A percentile compares a stretch with the other conserved stretches of the same genome.
Evolutionary conservation across 2,888 invertebrate genomes (phyloP).

Genomic region (Phaedon cochleariae): DNA sequence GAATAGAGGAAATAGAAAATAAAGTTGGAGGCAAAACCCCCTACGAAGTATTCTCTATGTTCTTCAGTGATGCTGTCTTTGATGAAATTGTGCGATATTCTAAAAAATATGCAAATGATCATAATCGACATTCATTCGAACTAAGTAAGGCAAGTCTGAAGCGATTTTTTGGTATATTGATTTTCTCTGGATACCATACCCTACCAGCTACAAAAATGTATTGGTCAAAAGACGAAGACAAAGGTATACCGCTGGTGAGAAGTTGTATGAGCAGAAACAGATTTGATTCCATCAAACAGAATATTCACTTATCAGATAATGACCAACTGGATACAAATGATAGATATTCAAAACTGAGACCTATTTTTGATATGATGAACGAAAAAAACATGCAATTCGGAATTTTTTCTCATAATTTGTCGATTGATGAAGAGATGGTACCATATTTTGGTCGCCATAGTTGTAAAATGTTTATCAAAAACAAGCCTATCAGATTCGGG

Average conservation of each 20-base stretch:
- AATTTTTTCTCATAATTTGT: conserved; percentile 15
- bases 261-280: conserved; percentile 13
- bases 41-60: conserved; percentile 16
- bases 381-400: too few species aligned
- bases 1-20: conserved; percentile 12
- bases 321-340: conserved; percentile 10
- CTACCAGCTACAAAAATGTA: conserved; percentile 20
- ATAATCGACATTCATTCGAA: conserved; percentile 16
- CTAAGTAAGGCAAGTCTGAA: conserved; percentile 7
- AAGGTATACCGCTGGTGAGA: conserved; percentile 16
- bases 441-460: neutral
- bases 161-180: too few species aligned
- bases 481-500: neutral
- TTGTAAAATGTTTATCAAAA: neutral
- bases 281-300: neutral
- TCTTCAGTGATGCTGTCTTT: conserved; percentile 18
- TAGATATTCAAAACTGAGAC: too few species aligned
- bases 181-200: too few species aligned
- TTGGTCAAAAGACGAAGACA: conserved; percentile 16
- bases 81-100: conserved; percentile 10
- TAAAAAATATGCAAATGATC: conserved; percentile 17
- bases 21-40: conserved; percentile 9
- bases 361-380: conserved; percentile 9
- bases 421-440: conserved; percentile 6
- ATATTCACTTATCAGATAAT: conserved; percentile 10